phyloP scores from a whole-genome alignment of 2,113 vertebrate genomes.

The Brachypodius melanocephalos region DNA sequence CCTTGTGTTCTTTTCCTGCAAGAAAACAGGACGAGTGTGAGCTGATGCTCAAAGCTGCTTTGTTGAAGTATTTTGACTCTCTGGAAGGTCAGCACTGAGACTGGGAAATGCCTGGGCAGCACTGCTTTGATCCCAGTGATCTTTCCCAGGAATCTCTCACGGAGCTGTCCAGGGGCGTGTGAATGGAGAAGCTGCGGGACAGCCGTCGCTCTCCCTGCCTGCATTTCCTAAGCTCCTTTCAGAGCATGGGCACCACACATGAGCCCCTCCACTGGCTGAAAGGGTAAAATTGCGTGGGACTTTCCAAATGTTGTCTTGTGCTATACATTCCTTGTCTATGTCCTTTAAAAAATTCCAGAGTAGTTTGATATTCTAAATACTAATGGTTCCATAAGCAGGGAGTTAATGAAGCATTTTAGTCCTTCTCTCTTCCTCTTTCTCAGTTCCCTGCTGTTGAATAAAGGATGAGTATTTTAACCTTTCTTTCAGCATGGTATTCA shows the following conservation, averaged over 20 bases:
- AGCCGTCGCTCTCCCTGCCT: fast-evolving
- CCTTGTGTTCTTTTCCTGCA: background rate
- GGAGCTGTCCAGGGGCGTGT: background rate
- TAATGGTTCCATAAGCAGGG: background rate
- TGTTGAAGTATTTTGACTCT: background rate
- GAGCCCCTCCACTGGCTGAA: background rate
- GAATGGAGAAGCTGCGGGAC: background rate
- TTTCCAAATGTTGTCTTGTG: background rate
- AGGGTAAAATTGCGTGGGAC: background rate
- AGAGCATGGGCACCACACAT: background rate
- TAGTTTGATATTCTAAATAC: background rate
- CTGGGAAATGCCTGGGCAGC: background rate
- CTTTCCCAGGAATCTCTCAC: background rate
- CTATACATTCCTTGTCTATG: background rate
- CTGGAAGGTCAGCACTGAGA: background rate
- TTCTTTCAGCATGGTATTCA: background rate
- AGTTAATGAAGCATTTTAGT: background rate
- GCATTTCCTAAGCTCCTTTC: fast-evolving
- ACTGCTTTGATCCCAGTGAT: background rate
- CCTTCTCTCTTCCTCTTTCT: background rate
- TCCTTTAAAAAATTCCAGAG: background rate
- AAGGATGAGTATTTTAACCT: background rate
- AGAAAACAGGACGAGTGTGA: background rate
- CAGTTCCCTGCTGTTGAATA: background rate
- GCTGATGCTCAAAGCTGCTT: background rate